phyloP scores from a whole-genome alignment of 2,888 invertebrate species.

The Sinohyriopsis cumingii region DNA sequence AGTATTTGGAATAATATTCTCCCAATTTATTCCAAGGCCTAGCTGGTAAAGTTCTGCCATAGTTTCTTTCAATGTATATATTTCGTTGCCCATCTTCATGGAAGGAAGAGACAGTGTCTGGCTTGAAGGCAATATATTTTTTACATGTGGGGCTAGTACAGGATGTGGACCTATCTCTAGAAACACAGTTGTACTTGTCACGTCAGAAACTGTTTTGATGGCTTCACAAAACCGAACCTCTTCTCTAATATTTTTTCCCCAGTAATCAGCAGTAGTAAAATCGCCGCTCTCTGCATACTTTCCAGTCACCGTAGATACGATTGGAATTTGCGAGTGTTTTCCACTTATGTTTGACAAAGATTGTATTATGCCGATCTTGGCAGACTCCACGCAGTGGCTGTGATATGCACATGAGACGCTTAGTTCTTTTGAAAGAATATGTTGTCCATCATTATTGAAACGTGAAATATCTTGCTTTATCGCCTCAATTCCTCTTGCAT shows the following conservation, averaged over 20 bases:
- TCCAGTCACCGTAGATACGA: constrained; percentile 43
- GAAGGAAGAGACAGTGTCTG: constrained; percentile 13
- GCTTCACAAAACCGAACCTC: constrained; percentile 45
- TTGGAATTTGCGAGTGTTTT: constrained; percentile 12
- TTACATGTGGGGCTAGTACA: constrained; percentile 38
- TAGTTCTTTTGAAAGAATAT: constrained; percentile 19
- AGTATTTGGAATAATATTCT: constrained; percentile 6
- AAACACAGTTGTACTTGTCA: constrained; percentile 29
- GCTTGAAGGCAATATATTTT: constrained; percentile 23
- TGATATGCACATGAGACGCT: constrained; percentile 48
- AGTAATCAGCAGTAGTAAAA: constrained; percentile 33
- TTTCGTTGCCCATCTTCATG: constrained; percentile 25
- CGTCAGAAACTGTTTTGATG: constrained; percentile 15
- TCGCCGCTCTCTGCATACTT: constrained; percentile 8
- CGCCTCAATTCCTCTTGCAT: constrained; percentile 23
- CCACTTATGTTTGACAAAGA: constrained; percentile 10
- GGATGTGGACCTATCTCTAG: constrained; percentile 55
- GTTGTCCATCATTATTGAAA: neutral
- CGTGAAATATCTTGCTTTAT: constrained; percentile 24
- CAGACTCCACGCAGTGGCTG: constrained; percentile 37
- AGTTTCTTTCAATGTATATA: constrained; percentile 12
- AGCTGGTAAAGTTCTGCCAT: constrained; percentile 20
- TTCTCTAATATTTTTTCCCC: constrained; percentile 44
- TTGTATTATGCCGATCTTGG: constrained; percentile 8
- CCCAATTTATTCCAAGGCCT: constrained; percentile 24